Evolutionary conservation across 1,140 invertebrate species (phyloP).

Genomic region (Nephotettix cincticeps): DNA sequence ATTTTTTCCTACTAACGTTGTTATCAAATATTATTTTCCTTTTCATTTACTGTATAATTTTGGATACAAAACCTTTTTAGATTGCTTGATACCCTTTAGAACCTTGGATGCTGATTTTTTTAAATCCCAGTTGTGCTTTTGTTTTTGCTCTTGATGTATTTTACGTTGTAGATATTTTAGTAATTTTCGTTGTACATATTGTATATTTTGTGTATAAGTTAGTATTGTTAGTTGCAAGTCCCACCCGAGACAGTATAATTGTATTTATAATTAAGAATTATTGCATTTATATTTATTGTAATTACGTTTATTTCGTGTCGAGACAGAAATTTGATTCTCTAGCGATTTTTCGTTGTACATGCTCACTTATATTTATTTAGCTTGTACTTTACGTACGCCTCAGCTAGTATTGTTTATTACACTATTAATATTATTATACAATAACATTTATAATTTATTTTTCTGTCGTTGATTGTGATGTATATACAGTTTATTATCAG

Average conservation of each 20-base stretch:
- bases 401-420: not conserved
- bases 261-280: constrained; percentile 1
- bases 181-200: not conserved
- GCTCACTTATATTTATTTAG: not conserved
- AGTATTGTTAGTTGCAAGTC: constrained; percentile 14
- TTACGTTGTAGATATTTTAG: not conserved
- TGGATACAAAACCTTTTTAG: too few relatives aligned
- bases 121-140: constrained; percentile 11
- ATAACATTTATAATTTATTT: constrained; percentile 3
- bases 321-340: not conserved
- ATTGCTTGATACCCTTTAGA: not conserved
- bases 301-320: too few relatives aligned
- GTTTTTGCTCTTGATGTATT: constrained; percentile 1
- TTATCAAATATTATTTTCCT: not conserved
- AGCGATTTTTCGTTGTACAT: not conserved
- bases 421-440: not conserved
- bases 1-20: too few relatives aligned
- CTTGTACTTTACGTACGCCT: too few relatives aligned
- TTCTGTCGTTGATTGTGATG: not conserved
- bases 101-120: constrained; percentile 12
- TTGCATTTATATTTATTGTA: too few relatives aligned
- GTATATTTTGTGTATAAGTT: not conserved
- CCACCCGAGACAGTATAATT: constrained; percentile 1
- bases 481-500: constrained; percentile 12
- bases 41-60: not conserved